phyloP scores from a whole-genome alignment of 2,888 invertebrate species.

The Chymomyza procnemis region DNA sequence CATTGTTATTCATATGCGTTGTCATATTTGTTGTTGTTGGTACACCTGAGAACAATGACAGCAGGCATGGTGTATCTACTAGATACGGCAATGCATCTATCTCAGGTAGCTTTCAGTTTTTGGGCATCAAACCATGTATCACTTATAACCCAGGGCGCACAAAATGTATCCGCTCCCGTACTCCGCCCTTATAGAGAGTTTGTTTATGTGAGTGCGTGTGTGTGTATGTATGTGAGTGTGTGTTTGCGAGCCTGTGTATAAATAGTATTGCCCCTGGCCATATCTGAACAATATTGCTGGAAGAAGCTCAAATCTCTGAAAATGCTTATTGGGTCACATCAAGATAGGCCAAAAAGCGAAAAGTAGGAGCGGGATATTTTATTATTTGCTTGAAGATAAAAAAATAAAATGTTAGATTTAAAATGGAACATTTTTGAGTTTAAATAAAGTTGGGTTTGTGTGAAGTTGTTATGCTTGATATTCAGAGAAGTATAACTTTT shows the following conservation, averaged over 20 bases:
- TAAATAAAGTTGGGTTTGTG: too few species aligned
- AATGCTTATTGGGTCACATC: neutral
- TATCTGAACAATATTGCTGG: slow-evolving; percentile 51
- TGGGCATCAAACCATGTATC: slow-evolving; percentile 64
- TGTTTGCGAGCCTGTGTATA: slow-evolving; percentile 30
- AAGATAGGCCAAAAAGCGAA: neutral
- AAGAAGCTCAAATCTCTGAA: slow-evolving; percentile 22
- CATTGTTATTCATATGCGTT: neutral
- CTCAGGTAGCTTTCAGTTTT: slow-evolving; percentile 59
- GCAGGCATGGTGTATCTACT: slow-evolving; percentile 24
- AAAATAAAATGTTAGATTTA: too few species aligned
- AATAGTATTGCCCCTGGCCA: slow-evolving; percentile 47
- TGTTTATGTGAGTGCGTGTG: slow-evolving; percentile 15
- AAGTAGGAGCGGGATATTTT: too few species aligned
- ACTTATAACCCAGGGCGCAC: slow-evolving; percentile 46
- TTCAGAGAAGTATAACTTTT: too few species aligned
- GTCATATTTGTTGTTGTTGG: neutral
- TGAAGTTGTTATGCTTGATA: too few species aligned
- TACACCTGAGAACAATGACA: slow-evolving; percentile 62
- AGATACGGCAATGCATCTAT: slow-evolving; percentile 12
- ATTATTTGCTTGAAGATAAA: too few species aligned
- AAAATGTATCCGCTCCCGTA: slow-evolving; percentile 6
- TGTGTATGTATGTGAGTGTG: too few species aligned
- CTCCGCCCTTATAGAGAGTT: slow-evolving; percentile 13
- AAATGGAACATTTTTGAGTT: too few species aligned